Evolutionary conservation across 1,140 invertebrate species (phyloP).

Genomic region (Listronotus bonariensis): DNA sequence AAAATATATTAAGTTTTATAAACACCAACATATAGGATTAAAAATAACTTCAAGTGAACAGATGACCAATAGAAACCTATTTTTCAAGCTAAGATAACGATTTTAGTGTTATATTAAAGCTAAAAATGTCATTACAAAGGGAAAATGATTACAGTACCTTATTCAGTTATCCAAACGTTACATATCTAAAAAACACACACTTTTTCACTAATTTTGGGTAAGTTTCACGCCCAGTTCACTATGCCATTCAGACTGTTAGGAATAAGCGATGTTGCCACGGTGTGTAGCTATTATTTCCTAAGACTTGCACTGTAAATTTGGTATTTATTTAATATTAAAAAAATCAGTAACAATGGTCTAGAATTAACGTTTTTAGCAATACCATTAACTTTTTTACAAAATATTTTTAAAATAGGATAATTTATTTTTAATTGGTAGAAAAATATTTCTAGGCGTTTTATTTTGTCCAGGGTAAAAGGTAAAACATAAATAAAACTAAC

Average conservation of each 20-base stretch:
- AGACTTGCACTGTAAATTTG: too few species aligned
- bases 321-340: too few species aligned
- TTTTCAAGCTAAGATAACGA: background rate
- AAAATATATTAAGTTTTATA: background rate
- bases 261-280: constrained; percentile 16
- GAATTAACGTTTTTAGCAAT: too few species aligned
- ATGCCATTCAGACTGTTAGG: constrained; percentile 32
- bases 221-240: constrained; percentile 37
- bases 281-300: background rate
- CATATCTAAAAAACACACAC: constrained; percentile 43
- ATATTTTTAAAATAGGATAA: too few species aligned
- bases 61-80: constrained; percentile 14
- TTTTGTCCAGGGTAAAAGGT: too few species aligned
- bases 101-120: background rate
- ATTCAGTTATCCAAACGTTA: constrained; percentile 30
- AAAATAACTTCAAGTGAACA: constrained; percentile 25
- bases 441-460: too few species aligned
- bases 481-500: too few species aligned
- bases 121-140: background rate
- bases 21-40: constrained; percentile 10
- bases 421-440: too few species aligned
- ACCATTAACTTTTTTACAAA: too few species aligned
- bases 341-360: too few species aligned
- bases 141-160: constrained; percentile 30
- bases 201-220: constrained; percentile 30